Percentiles rank a stretch among this genome's conserved stretches.
These are phyloP conservation scores for Delphinus delphis DNA, from an alignment of 2,113 vertebrate species.

Conservation along the genomic window DNA sequence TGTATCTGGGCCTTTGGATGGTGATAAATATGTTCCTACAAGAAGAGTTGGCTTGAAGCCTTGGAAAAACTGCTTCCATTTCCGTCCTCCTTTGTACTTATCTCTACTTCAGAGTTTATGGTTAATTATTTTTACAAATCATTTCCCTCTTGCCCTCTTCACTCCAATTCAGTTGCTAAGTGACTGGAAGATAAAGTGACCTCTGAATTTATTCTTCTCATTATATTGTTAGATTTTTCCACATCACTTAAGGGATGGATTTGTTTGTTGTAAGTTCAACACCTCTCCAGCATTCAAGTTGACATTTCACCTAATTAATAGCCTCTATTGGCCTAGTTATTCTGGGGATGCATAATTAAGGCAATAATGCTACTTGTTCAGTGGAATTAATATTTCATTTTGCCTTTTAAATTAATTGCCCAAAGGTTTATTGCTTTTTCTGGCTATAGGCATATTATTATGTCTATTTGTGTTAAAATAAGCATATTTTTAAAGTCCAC, in stretches of 20 bases:
- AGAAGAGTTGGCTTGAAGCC: neutral
- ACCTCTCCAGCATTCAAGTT: conserved; percentile 55
- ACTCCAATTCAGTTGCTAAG: conserved; percentile 57
- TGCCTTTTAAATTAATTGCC: conserved; percentile 47
- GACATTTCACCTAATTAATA: conserved; percentile 69
- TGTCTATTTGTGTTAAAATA: neutral
- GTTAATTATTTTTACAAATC: conserved; percentile 57
- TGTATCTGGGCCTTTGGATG: neutral
- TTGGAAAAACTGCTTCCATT: neutral
- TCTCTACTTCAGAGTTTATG: conserved; percentile 20
- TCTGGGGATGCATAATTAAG: conserved; percentile 72
- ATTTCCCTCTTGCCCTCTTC: conserved; percentile 42
- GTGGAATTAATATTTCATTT: conserved; percentile 53
- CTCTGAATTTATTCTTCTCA: conserved; percentile 68
- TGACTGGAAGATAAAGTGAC: conserved; percentile 57
- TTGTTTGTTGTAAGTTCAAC: conserved; percentile 58
- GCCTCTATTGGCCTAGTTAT: conserved; percentile 49
- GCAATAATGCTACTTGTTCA: neutral
- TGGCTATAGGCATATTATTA: neutral
- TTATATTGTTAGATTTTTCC: conserved; percentile 66
- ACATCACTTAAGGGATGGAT: conserved; percentile 53
- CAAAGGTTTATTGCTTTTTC: conserved; percentile 33
- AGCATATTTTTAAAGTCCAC: neutral
- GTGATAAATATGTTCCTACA: neutral
- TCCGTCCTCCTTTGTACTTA: neutral